phyloP scores from a whole-genome alignment of 2,797 vertebrate species.

The Pangasius mekongensis region DNA sequence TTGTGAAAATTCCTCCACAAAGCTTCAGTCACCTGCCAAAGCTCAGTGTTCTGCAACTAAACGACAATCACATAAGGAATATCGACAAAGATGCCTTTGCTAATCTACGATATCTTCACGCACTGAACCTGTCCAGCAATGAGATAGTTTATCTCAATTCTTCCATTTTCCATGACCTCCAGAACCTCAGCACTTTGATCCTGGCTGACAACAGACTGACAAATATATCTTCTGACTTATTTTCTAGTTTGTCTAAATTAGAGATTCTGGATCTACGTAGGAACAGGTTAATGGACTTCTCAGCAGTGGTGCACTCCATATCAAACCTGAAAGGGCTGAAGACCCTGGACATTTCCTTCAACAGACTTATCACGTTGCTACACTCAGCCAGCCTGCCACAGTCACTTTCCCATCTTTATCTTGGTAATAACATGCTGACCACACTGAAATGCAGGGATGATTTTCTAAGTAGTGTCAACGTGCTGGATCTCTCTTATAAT shows the following conservation, averaged over 20 bases:
- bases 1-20: slow-evolving; percentile 55
- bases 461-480: slow-evolving; percentile 61
- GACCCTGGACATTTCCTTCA: slow-evolving; percentile 69
- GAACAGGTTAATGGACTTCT: slow-evolving; percentile 70
- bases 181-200: slow-evolving; percentile 67
- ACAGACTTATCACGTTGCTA: slow-evolving; percentile 66
- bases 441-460: slow-evolving; percentile 63
- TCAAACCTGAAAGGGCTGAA: slow-evolving; percentile 62
- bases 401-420: slow-evolving; percentile 64
- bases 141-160: slow-evolving; percentile 60
- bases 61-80: slow-evolving; percentile 56
- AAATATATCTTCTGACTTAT: slow-evolving; percentile 66
- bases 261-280: slow-evolving; percentile 61
- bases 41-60: slow-evolving; percentile 65
- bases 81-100: slow-evolving; percentile 66
- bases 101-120: slow-evolving; percentile 64
- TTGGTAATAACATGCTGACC: slow-evolving; percentile 68
- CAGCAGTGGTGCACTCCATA: slow-evolving; percentile 66
- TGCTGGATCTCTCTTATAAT: slow-evolving; percentile 76
- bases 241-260: slow-evolving; percentile 66
- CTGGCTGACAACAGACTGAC: slow-evolving; percentile 70
- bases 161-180: slow-evolving; percentile 69
- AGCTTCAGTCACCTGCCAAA: slow-evolving; percentile 68
- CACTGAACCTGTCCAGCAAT: slow-evolving; percentile 75
- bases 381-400: slow-evolving; percentile 67